Conservation (phyloP, 1,140 invertebrate genomes). For the Scylla paramamosain region DNA sequence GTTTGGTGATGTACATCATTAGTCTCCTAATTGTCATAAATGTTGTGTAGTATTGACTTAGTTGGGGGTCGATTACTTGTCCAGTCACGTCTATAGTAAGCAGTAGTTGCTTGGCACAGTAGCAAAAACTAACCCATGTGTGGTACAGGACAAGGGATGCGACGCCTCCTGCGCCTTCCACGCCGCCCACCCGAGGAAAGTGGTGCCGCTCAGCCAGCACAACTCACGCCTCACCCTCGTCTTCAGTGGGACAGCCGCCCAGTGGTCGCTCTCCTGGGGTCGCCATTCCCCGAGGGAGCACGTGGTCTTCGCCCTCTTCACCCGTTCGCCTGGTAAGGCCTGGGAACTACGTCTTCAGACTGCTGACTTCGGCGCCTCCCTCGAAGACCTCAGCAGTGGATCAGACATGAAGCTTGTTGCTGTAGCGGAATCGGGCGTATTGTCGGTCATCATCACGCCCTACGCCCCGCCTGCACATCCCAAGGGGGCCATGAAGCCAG, state of each 20-base stretch:
- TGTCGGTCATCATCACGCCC: conserved; percentile 74
- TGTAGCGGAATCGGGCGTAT: conserved; percentile 68
- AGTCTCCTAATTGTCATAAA: not conserved
- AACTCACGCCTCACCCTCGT: conserved; percentile 73
- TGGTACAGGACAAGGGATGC: conserved; percentile 61
- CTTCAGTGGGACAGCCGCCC: conserved; percentile 62
- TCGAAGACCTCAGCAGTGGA: conserved; percentile 67
- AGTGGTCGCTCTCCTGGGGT: conserved; percentile 69
- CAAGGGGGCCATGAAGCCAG: conserved; percentile 46
- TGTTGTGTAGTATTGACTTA: not conserved
- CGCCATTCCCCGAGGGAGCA: conserved; percentile 36
- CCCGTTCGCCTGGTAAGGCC: conserved; percentile 53
- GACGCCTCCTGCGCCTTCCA: conserved; percentile 67
- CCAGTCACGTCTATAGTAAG: not conserved
- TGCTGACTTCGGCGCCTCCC: conserved; percentile 59
- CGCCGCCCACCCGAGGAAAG: conserved; percentile 47
- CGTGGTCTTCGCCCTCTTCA: conserved; percentile 70
- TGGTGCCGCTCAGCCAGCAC: conserved; percentile 66
- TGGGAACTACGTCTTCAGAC: conserved; percentile 71
- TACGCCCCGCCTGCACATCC: conserved; percentile 60
- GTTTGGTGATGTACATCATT: too few species aligned
- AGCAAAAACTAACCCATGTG: not conserved
- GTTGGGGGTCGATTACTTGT: not conserved
- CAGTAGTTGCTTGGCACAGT: not conserved
- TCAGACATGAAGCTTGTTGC: conserved; percentile 74